Conservation (phyloP, 1,140 invertebrate species). For the Archegozetes longisetosus region DNA sequence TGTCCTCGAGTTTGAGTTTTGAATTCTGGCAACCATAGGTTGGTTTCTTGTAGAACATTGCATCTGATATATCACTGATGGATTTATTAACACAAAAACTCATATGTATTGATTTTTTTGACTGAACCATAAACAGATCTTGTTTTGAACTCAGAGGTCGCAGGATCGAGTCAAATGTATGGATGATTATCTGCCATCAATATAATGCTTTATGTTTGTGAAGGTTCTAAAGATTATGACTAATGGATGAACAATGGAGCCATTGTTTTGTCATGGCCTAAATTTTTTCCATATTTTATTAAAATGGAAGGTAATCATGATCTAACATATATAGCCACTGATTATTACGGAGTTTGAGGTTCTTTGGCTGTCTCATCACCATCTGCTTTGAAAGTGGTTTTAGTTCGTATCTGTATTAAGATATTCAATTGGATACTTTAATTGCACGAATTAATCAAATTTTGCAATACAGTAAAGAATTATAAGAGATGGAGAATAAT, state of each 20-base stretch:
- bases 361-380: slow-evolving; percentile 22
- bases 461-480: slow-evolving; percentile 48
- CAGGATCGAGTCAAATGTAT: slow-evolving; percentile 60
- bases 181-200: slow-evolving; percentile 82
- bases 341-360: slow-evolving; percentile 20
- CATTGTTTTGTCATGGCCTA: slow-evolving; percentile 71
- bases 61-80: slow-evolving; percentile 11
- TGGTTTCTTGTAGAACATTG: too few relatives aligned
- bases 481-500: slow-evolving; percentile 57
- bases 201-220: slow-evolving; percentile 88
- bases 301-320: slow-evolving; percentile 77
- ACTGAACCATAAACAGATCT: slow-evolving; percentile 47
- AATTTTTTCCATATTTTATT: slow-evolving; percentile 70
- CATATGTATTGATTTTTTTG: slow-evolving; percentile 42
- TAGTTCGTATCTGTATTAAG: slow-evolving; percentile 45
- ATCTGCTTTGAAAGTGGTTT: slow-evolving; percentile 28
- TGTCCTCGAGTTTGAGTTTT: too few relatives aligned
- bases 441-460: slow-evolving; percentile 44
- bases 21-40: too few relatives aligned
- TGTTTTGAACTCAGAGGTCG: slow-evolving; percentile 54
- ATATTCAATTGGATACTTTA: slow-evolving; percentile 50
- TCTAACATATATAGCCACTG: slow-evolving; percentile 30
- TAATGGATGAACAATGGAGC: slow-evolving; percentile 77
- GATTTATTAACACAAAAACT: slow-evolving; percentile 1
- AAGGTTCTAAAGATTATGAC: slow-evolving; percentile 80